Conservation (phyloP, 2,888 invertebrate species). For the Sarcophaga subvicina region DNA sequence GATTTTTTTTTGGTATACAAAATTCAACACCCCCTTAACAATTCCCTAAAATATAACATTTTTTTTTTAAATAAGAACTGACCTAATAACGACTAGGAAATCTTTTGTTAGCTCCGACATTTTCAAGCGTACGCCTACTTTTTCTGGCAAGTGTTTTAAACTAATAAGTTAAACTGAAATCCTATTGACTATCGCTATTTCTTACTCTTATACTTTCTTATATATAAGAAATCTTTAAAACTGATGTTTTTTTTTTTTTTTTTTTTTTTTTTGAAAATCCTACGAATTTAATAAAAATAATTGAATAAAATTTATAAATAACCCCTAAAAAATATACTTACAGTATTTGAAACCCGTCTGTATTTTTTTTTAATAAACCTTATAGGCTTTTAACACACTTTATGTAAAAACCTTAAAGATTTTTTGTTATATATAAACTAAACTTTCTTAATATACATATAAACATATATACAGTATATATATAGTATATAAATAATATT, state of each 20-base stretch:
- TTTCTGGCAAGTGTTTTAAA: constrained; percentile 1
- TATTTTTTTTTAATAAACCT: constrained; percentile 9
- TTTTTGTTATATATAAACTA: constrained; percentile 42
- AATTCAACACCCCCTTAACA: background rate
- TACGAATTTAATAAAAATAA: constrained; percentile 20
- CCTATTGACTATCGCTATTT: constrained; percentile 26
- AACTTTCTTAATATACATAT: constrained; percentile 27
- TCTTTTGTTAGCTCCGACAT: background rate
- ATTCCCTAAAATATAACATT: background rate
- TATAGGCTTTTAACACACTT: constrained; percentile 46
- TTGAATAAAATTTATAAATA: constrained; percentile 62
- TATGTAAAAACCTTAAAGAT: constrained; percentile 42
- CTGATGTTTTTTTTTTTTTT: background rate
- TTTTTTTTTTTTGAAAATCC: constrained; percentile 6
- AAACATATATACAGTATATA: constrained; percentile 12
- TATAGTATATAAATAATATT: background rate
- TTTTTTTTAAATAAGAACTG: too few species aligned
- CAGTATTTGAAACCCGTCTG: constrained; percentile 42
- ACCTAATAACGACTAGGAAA: too few species aligned
- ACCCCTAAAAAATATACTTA: constrained; percentile 52
- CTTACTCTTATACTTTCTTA: background rate
- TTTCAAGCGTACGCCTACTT: background rate
- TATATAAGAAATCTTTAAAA: background rate
- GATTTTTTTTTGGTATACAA: background rate
- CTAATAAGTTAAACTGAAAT: constrained; percentile 42